Evolutionary conservation across 2,888 invertebrate genomes (phyloP).

Genomic region (Tetragnatha montana): DNA sequence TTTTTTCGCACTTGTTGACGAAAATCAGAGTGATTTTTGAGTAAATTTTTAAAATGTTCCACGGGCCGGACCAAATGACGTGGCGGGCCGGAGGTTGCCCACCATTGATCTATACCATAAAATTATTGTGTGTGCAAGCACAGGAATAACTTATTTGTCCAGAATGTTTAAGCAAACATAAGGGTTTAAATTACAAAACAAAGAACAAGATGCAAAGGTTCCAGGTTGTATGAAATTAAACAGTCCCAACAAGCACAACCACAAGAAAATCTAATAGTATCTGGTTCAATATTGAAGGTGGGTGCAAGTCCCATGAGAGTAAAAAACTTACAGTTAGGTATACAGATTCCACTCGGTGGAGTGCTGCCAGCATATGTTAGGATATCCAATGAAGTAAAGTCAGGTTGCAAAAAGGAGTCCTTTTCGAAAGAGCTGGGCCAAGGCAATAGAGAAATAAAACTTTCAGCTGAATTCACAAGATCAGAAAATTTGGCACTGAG

Average conservation of each 20-base stretch:
- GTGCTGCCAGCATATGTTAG: slow-evolving; percentile 93
- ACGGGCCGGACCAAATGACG: no score
- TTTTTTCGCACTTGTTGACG: no score
- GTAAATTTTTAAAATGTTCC: no score
- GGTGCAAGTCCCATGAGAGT: background rate
- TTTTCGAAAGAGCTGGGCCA: slow-evolving; percentile 91
- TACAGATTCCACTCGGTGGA: slow-evolving; percentile 97
- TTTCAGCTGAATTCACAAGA: slow-evolving; percentile 88
- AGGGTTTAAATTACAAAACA: background rate
- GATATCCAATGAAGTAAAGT: slow-evolving; percentile 96
- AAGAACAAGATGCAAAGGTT: background rate
- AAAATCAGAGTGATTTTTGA: no score
- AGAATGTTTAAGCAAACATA: background rate
- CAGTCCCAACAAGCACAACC: background rate
- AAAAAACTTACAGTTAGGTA: slow-evolving; percentile 90
- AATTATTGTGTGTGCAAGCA: no score
- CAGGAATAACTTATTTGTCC: background rate
- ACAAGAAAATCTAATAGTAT: no score
- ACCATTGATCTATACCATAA: no score
- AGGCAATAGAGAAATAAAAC: slow-evolving; percentile 86
- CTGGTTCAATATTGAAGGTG: background rate
- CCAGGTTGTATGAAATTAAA: background rate
- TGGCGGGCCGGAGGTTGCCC: no score
- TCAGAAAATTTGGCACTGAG: slow-evolving; percentile 91
- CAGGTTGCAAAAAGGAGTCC: slow-evolving; percentile 90